Evolutionary conservation across 2,797 vertebrate genomes (phyloP).

Genomic region (Coregonus sp.): DNA sequence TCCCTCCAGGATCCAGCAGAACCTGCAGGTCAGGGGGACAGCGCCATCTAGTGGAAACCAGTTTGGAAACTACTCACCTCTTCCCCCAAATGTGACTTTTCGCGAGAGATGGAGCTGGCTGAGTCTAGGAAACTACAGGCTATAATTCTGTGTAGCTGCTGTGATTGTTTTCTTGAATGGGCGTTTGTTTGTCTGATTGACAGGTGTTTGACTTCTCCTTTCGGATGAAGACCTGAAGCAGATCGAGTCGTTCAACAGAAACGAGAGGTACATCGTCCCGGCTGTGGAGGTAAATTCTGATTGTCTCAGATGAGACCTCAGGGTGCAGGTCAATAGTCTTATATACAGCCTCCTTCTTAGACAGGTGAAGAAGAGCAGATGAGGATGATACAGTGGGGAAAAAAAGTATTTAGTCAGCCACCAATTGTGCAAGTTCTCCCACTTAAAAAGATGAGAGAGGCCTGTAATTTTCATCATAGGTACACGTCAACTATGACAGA

Average conservation of each 20-base stretch:
- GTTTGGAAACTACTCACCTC: not conserved
- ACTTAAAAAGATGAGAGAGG: no score
- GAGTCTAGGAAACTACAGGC: no score
- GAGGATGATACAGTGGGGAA: not conserved
- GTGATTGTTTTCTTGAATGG: not conserved
- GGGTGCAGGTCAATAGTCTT: not conserved
- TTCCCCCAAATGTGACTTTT: not conserved
- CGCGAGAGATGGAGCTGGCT: not conserved
- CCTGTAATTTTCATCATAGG: no score
- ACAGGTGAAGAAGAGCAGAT: no score
- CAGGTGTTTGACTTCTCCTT: conserved; percentile 73
- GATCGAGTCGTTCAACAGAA: conserved; percentile 65
- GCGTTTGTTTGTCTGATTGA: not conserved
- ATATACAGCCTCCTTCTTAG: not conserved
- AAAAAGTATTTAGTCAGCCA: no score
- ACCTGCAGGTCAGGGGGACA: conserved; percentile 52
- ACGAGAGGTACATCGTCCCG: conserved; percentile 68
- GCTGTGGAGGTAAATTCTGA: conserved; percentile 59
- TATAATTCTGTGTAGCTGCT: not conserved
- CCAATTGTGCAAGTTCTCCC: no score
- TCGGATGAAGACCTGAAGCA: conserved; percentile 65
- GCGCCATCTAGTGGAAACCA: not conserved
- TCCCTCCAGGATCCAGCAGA: conserved; percentile 74
- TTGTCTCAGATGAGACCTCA: not conserved
- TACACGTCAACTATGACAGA: no score